A percentile compares a stretch with the other conserved stretches of the same genome.
These are phyloP conservation scores for Epirrhoe tristata DNA, from an alignment of 2,888 invertebrate species.

Conservation along the genomic window DNA sequence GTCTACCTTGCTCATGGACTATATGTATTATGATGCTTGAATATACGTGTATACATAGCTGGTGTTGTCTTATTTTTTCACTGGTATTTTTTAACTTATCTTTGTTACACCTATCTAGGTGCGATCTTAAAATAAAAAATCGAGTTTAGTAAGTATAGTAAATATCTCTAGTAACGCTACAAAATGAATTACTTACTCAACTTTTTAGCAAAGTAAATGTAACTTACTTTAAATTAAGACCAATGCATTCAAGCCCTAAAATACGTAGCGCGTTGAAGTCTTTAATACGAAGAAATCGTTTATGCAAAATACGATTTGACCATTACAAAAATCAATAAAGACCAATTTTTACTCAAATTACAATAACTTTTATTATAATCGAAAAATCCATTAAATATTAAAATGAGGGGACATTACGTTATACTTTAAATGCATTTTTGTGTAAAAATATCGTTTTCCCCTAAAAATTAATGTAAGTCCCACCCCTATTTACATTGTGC, in stretches of 20 bases:
- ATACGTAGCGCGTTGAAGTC: conserved; percentile 21
- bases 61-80: neutral
- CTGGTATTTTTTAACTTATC: neutral
- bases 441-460: conserved; percentile 79
- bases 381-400: conserved; percentile 60
- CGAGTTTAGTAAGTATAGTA: no score
- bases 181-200: no score
- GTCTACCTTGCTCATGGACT: conserved; percentile 69
- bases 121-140: no score
- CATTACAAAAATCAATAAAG: conserved; percentile 43
- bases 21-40: conserved; percentile 77
- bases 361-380: conserved; percentile 46
- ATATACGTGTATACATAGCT: neutral
- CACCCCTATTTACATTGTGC: conserved; percentile 84
- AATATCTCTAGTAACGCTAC: no score
- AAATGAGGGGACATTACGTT: conserved; percentile 78
- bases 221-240: no score
- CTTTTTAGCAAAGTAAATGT: no score
- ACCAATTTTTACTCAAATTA: conserved; percentile 47
- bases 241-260: no score
- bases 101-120: no score
- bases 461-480: conserved; percentile 79
- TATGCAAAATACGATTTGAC: conserved; percentile 9
- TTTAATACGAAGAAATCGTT: conserved; percentile 35
- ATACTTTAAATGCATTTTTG: conserved; percentile 82